phyloP scores from a whole-genome alignment of 2,888 invertebrate genomes.

The Abscondita cerata region DNA sequence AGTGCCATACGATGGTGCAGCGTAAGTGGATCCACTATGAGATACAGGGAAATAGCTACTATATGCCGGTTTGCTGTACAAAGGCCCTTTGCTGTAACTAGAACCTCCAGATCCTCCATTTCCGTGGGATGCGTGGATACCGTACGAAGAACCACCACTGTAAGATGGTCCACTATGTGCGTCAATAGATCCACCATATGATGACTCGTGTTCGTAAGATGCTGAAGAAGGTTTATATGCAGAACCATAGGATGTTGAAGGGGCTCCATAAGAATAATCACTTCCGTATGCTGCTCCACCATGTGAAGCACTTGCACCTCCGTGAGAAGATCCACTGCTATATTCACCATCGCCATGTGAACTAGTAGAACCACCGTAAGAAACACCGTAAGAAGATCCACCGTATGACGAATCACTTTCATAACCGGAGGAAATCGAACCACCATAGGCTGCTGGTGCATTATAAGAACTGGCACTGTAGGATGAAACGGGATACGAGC shows the following conservation, averaged over 20 bases:
- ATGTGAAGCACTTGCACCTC: background rate
- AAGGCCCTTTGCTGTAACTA: background rate
- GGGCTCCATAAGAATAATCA: background rate
- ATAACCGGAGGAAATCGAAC: constrained; percentile 27
- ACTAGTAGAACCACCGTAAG: too few relatives aligned
- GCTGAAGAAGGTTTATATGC: constrained; percentile 1
- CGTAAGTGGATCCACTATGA: constrained; percentile 20
- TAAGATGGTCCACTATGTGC: constrained; percentile 1
- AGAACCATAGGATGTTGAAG: background rate
- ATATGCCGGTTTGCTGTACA: background rate
- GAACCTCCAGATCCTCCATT: background rate
- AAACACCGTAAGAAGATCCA: constrained; percentile 26
- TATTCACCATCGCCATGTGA: background rate
- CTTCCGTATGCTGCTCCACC: background rate
- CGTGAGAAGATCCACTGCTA: constrained; percentile 9
- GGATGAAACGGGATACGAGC: constrained; percentile 10
- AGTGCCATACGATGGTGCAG: constrained; percentile 2
- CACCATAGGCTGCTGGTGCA: constrained; percentile 16
- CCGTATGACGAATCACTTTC: constrained; percentile 11
- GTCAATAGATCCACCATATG: constrained; percentile 21
- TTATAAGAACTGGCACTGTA: background rate
- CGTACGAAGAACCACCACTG: background rate
- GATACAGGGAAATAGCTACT: constrained; percentile 25
- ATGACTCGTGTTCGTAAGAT: constrained; percentile 23
- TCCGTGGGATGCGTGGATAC: background rate